Conservation (phyloP, 2,113 vertebrate genomes). For the Budorcas taxicolor region DNA sequence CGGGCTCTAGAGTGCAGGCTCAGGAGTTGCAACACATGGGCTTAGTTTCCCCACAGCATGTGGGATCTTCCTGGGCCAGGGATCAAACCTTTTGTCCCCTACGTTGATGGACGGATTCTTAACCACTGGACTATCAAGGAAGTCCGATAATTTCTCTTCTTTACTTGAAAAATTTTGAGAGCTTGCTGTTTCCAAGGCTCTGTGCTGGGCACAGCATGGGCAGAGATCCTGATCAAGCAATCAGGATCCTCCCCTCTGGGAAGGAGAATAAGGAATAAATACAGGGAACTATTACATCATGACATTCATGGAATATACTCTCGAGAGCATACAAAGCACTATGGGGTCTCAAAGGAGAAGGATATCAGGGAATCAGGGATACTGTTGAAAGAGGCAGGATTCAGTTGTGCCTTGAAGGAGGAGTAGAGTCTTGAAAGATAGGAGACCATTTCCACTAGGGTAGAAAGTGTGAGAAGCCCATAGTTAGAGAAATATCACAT, state of each 20-base stretch:
- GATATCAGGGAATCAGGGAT: not conserved
- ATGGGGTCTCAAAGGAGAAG: not conserved
- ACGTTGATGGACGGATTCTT: fast-evolving
- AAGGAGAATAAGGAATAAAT: not conserved
- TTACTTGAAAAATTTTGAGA: not conserved
- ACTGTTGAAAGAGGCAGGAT: not conserved
- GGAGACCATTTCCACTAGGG: not conserved
- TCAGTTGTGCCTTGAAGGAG: not conserved
- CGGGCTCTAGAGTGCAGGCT: not conserved
- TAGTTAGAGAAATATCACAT: not conserved
- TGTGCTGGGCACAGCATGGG: not conserved
- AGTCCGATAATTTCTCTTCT: not conserved
- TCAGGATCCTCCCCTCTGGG: not conserved
- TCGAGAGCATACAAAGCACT: not conserved
- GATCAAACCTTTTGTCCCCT: not conserved
- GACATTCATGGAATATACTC: not conserved
- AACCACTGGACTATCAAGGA: not conserved
- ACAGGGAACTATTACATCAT: not conserved
- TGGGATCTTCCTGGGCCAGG: not conserved
- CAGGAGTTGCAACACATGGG: not conserved
- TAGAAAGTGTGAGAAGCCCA: not conserved
- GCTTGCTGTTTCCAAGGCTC: not conserved
- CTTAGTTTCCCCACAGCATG: fast-evolving
- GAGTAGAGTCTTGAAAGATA: not conserved
- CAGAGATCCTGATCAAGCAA: not conserved